Evolutionary conservation across 2,797 vertebrate genomes (phyloP), one percentile per base, ranked within the genome.

Genomic region (Psittacula echo): DNA sequence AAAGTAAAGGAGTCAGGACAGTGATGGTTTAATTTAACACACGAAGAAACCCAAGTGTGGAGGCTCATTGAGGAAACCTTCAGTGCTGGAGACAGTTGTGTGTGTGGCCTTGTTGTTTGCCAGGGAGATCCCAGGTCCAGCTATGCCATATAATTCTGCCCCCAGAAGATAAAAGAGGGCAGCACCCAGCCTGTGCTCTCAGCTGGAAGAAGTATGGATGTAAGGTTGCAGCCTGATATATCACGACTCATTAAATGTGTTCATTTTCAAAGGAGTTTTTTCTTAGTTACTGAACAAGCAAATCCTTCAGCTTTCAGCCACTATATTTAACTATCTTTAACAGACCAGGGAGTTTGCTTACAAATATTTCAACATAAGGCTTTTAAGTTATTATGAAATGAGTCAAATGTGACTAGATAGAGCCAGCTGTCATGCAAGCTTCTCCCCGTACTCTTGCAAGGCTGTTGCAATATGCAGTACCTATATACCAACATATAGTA

Each of bases 301-400:
- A 45, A 23, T 90, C 61, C 60, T 86, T 79, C 66, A 88, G 73
- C 47, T 92, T 73, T 44, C 74, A 76, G 50, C n/a, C 83, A 53
- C 73, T 81, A 11, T 47, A 74, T 94, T 86, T 88, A 81, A 84
- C 73, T 39, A 83, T 21, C 18, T 92, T 76, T 89, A 88, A 76
- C 45, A 89, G 77, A 84, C 76, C 51, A 70, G 21, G 26, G 60
- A 93, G 70, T 91, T 86, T 91, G 87, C 85, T 96, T 96, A 94
- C 83, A 97, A 94, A 94, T 91, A 96, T 95, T 90, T 94, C 76
- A 95, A 91, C 83, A 82, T 78, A 94, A 90, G 91, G 70, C 37
- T 96, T 96, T 96, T 93, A 83, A 82, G 83, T 93, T 94, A 78
- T 87, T 96, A 91, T 73, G 91, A 90, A 93, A 86, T 96, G 79